Base-by-base conservation (phyloP, 2,113 vertebrate genomes). In the Sialia sialis region DNA sequence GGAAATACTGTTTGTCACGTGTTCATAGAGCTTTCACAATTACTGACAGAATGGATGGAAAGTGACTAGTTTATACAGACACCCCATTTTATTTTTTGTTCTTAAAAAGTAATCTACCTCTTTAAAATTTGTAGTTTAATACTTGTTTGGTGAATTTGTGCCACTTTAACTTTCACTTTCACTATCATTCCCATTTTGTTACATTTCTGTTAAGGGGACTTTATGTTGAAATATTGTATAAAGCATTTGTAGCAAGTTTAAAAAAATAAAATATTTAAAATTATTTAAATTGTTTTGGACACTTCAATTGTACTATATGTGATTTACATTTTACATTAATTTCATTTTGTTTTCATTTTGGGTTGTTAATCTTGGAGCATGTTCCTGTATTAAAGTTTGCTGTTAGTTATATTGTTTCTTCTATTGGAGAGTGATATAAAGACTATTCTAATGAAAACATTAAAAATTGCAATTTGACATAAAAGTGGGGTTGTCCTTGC, bases 211-310 rank as follows among this genome's bases (percentile, higher is more conserved):
- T 96, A 96, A 89, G 97, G 97, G 97, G 98, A 97, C 97, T 97
- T 98, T 95, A 92, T 97, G 97, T 98, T 98, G 96, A 95, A 97
- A 98, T 97, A 96, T 86, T 98, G 98, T 99, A 98, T 97, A 98
- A 99, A 98, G 97, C 98, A 98, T 98, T 98, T 98, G 98, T 99
- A 98, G 98, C 98, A 98, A 98, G 98, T 98, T 92, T 94, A 59
- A 97, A 96, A 77, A 98, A 98, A 98, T 98, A 98, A 98, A 98
- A 98, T 99, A 99, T 99, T 99, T 99, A 98, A 99, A 99, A 98
- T 98, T 99, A 98, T 99, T 99, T 99, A 98, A 99, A 98, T 98
- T 96, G 98, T 97, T 98, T 98, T 98, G 98, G 97, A 98, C 62
- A 96, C 97, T 98, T 99, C 93, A 96, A 97, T 98, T 98, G 97